Evolutionary conservation across 2,888 invertebrate genomes (phyloP).

Genomic region (Micropterix aruncella): DNA sequence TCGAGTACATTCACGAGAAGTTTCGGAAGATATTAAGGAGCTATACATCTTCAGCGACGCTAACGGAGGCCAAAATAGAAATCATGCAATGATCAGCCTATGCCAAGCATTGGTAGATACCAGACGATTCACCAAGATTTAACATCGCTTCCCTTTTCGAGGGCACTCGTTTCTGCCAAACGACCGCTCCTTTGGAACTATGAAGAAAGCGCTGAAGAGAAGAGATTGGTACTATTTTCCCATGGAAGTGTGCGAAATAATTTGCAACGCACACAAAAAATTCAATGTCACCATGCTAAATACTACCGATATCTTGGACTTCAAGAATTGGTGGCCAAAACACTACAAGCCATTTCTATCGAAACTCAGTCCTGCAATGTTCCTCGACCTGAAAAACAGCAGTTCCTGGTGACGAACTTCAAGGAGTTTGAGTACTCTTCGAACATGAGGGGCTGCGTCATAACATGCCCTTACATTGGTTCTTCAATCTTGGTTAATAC

Average conservation of each 20-base stretch:
- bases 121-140: background rate
- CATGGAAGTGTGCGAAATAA: too few relatives aligned
- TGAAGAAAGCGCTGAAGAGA: too few relatives aligned
- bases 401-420: too few relatives aligned
- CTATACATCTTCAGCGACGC: background rate
- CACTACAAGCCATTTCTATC: too few relatives aligned
- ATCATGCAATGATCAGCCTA: conserved; percentile 1
- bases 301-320: background rate
- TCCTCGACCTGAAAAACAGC: background rate
- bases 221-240: background rate
- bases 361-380: too few relatives aligned
- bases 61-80: conserved; percentile 5
- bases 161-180: too few relatives aligned
- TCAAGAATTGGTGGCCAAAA: too few relatives aligned
- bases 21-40: background rate
- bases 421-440: conserved; percentile 2
- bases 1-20: background rate
- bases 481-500: background rate
- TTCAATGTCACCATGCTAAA: background rate
- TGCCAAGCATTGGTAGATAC: background rate
- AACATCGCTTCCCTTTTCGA: background rate
- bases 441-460: conserved; percentile 1
- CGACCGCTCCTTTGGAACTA: too few relatives aligned
- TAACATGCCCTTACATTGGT: conserved; percentile 1
- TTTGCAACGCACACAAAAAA: too few relatives aligned